Base-by-base conservation (phyloP, 2,888 invertebrate genomes). In the Parochlus steinenii region DNA sequence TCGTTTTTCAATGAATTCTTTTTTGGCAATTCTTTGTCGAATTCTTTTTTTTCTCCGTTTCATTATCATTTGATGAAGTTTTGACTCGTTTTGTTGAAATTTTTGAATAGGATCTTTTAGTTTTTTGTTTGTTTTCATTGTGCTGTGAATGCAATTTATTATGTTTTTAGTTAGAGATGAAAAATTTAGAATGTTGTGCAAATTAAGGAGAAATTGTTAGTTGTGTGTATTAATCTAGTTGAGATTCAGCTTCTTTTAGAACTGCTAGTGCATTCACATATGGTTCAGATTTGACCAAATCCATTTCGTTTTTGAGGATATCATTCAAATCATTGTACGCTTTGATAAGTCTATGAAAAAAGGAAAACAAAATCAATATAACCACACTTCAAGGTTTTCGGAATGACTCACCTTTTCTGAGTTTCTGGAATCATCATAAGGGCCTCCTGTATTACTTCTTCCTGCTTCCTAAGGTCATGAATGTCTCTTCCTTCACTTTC, bases 391-490 rank as follows among this genome's bases (percentile, higher is more conserved):
- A 12, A 31, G 14, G 11, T 15, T n/a, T 19, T 10, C 7, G 4
- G 23, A 14, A 24, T 22, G 2, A 37, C 35, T 41, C 43, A 59
- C 59, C 87, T 70, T 46, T 83, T 69, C 48, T 81, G 75, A 48
- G 86, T 81, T 51, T 92, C 89, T 3, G 90, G 90, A 39, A 92
- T 69, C 87, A 93, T 90, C 80, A 86, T 83, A 47, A 81, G 61
- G 10, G 77, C 75, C 55, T 93, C 92, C 48, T 82, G 79, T 25
- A 90, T 62, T 1, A 90, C 87, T 60, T 89, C 89, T 50, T 82
- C 79, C 56, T 90, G 83, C 49, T 86, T 86, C 33, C 70, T 67
- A 39, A 86, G 66, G 27, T 77, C 71, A 52, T 82, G 75, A 45
- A 76, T 79, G 62, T 86, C 85, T 45, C 74, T 73, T 0, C 75